Evolutionary conservation across 2,888 invertebrate species (phyloP).

Genomic region (Seira ritae): DNA sequence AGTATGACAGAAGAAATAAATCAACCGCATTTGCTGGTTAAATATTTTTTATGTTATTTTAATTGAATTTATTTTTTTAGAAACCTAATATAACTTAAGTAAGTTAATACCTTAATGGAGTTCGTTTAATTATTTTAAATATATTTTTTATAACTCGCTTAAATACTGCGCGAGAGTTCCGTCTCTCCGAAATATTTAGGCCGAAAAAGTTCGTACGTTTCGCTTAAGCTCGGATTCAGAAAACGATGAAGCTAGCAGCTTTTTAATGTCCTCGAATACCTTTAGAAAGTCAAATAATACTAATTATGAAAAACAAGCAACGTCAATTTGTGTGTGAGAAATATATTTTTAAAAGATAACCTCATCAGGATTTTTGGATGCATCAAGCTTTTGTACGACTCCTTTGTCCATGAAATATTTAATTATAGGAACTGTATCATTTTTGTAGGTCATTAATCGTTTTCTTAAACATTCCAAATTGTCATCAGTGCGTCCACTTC

Average conservation of each 20-base stretch:
- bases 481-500: conserved; percentile 95
- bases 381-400: conserved; percentile 86
- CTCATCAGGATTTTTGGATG: conserved; percentile 81
- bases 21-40: no score
- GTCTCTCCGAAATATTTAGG: no score
- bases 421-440: conserved; percentile 93
- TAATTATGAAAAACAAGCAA: no score
- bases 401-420: conserved; percentile 84
- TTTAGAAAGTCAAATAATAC: no score
- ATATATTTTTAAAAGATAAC: no score
- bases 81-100: not conserved
- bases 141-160: no score
- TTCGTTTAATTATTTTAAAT: not conserved
- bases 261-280: not conserved
- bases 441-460: conserved; percentile 88
- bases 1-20: no score
- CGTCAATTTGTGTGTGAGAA: no score
- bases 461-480: conserved; percentile 91
- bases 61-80: not conserved
- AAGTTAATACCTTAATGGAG: not conserved
- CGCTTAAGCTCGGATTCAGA: not conserved
- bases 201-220: not conserved
- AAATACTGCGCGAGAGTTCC: no score
- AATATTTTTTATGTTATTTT: not conserved
- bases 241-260: not conserved